Evolutionary conservation across 2,888 invertebrate genomes (phyloP).

Genomic region (Oscheius sp.): DNA sequence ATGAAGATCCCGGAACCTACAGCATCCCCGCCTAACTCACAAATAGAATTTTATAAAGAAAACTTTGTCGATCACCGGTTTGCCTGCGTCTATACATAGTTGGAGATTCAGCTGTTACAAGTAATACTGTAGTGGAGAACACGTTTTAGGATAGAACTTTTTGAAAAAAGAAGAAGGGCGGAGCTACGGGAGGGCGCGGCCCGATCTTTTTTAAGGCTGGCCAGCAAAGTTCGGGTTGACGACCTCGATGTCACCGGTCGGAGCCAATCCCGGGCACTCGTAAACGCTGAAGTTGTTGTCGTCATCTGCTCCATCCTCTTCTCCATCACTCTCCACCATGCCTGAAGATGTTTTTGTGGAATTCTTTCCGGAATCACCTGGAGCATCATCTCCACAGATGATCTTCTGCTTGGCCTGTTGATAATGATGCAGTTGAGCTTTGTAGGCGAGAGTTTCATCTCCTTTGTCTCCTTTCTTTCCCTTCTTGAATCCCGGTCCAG

Average conservation of each 20-base stretch:
- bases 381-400: slow-evolving; percentile 79
- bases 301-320: slow-evolving; percentile 67
- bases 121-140: slow-evolving; percentile 23
- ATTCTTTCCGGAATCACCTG: slow-evolving; percentile 32
- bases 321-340: slow-evolving; percentile 57
- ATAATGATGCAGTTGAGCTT: slow-evolving; percentile 99
- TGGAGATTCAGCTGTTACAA: slow-evolving; percentile 23
- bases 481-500: slow-evolving; percentile 55
- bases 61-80: slow-evolving; percentile 33
- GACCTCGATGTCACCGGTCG: slow-evolving; percentile 73
- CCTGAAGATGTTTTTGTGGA: slow-evolving; percentile 36
- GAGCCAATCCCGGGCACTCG: slow-evolving; percentile 96
- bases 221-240: slow-evolving; percentile 67
- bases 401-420: slow-evolving; percentile 99
- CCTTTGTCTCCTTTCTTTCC: slow-evolving; percentile 69
- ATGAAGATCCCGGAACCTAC: slow-evolving; percentile 28
- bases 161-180: slow-evolving; percentile 38
- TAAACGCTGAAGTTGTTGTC: slow-evolving; percentile 75
- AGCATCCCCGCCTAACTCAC: slow-evolving; percentile 14
- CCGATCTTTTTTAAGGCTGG: slow-evolving; percentile 32
- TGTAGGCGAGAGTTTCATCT: slow-evolving; percentile 93
- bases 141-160: slow-evolving; percentile 28
- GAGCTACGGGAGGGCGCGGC: slow-evolving; percentile 2
- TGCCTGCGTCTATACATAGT: slow-evolving; percentile 8
- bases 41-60: slow-evolving; percentile 14